Conservation (phyloP, 2,888 invertebrate species). For the Branchellion lobata region DNA sequence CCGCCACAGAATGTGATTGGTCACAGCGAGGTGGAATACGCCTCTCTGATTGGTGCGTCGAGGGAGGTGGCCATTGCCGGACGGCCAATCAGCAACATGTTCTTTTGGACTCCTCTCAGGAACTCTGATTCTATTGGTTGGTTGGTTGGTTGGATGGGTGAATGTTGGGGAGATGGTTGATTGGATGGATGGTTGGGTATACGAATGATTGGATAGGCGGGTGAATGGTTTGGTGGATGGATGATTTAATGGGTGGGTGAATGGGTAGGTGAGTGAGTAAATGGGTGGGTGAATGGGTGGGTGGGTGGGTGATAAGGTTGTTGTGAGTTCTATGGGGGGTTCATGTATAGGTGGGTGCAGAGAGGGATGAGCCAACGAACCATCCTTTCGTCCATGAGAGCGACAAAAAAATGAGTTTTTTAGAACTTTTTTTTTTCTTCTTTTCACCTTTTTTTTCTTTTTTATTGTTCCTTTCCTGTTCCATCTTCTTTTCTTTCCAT, state of each 20-base stretch:
- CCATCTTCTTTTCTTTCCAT: too few species aligned
- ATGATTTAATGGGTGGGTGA: too few species aligned
- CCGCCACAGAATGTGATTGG: background rate
- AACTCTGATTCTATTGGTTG: slow-evolving; percentile 7
- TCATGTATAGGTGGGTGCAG: too few species aligned
- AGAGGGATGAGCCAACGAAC: too few species aligned
- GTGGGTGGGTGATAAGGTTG: too few species aligned
- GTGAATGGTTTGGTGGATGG: background rate
- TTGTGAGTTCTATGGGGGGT: too few species aligned
- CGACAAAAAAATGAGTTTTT: background rate
- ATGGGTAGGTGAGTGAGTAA: too few species aligned
- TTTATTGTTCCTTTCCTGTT: too few species aligned
- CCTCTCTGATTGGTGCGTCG: slow-evolving; percentile 4
- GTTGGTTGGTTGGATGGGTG: background rate
- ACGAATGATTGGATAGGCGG: background rate
- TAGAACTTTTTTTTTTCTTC: background rate
- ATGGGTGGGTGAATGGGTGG: too few species aligned
- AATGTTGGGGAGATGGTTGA: background rate
- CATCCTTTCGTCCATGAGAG: too few species aligned
- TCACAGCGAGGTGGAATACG: background rate
- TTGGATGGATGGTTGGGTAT: background rate
- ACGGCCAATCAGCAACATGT: slow-evolving; percentile 4
- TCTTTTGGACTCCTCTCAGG: slow-evolving; percentile 35
- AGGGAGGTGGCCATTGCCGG: background rate
- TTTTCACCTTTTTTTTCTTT: background rate